phyloP scores from a whole-genome alignment of 1,140 invertebrate species.

The Drosophila prosaltans region DNA sequence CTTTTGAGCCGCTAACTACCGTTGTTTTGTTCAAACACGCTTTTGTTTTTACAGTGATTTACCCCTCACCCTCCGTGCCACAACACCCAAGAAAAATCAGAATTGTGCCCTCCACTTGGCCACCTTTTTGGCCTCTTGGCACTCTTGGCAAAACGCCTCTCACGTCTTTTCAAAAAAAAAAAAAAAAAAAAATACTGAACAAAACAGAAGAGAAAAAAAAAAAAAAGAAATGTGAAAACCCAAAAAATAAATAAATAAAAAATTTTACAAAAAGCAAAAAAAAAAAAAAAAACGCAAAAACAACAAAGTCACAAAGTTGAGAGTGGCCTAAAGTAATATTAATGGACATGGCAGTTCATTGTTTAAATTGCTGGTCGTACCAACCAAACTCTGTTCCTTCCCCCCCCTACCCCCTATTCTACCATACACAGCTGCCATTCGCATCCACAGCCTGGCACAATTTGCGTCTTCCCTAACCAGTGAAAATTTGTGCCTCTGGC shows the following conservation, averaged over 20 bases:
- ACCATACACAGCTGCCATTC: constrained; percentile 8
- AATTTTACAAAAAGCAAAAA: constrained; percentile 3
- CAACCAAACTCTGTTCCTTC: not conserved
- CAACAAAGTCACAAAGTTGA: constrained; percentile 64
- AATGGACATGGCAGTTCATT: constrained; percentile 76
- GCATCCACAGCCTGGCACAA: not conserved
- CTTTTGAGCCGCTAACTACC: not conserved
- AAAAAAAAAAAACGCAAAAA: constrained; percentile 33
- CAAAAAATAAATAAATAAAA: constrained; percentile 17
- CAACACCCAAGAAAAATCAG: not conserved
- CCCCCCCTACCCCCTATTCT: not conserved
- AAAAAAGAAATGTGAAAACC: constrained; percentile 25
- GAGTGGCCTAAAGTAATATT: constrained; percentile 75
- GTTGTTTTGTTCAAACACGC: constrained; percentile 6
- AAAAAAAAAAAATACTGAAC: not conserved
- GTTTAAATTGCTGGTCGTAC: constrained; percentile 63
- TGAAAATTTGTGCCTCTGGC: constrained; percentile 34
- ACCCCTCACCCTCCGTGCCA: too few relatives aligned
- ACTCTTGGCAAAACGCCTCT: constrained; percentile 9
- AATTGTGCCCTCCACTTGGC: not conserved
- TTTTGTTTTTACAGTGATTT: constrained; percentile 14
- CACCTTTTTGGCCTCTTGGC: constrained; percentile 6
- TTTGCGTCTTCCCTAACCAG: constrained; percentile 10
- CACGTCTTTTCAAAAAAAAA: constrained; percentile 5
- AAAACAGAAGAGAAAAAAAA: not conserved